Base-by-base conservation (phyloP, 1,140 invertebrate genomes). In the Saccostrea glomerata region DNA sequence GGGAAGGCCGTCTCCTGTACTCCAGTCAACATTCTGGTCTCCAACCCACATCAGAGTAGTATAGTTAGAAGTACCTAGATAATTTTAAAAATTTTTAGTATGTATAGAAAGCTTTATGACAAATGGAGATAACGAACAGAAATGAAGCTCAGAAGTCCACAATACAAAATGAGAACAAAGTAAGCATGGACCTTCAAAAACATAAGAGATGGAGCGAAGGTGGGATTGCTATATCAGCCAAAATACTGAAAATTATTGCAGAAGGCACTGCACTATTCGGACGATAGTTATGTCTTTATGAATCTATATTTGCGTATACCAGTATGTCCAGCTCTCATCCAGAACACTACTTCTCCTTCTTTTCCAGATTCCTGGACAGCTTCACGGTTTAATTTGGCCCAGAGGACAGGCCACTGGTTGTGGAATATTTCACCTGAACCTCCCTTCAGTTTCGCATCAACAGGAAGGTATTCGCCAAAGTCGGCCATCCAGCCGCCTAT, bases 401-500 rank as follows among this genome's bases (percentile, higher is more conserved):
- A 94, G 4, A 93, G 87, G 7, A 89, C 56, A 12, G 93, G 93
- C 90, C 90, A 94, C n/a, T 88, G 82, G 85, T 94, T 94, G 87
- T 94, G 93, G 12, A 92, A 25, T 25, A 84, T 56, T 30, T 87
- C 25, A 12, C 90, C 91, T 11, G 92, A 66, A 7, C 88, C 86
- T 82, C 89, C 91, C 60, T 87, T 90, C n/a, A 93, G 90, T 23
- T 86, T 86, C 0, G 91, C 93, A 89, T 94, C 93, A 9, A 92
- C 87, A 0, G 93, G 92, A 0, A 95, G 92, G 87, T 95, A 95
- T 88, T 95, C 95, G 0, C 95, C 95, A 88, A 95, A 95, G 88
- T 95, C 95, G 0, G 95, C 95, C 95, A 95, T 95, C 94, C 95
- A 95, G 0, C 95, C 95, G 20, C 92, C 90, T 12, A 95, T 87